These are phyloP conservation scores for Trachelus iudaicus DNA, from an alignment of 2,888 invertebrate genomes.

Conservation along the genomic window DNA sequence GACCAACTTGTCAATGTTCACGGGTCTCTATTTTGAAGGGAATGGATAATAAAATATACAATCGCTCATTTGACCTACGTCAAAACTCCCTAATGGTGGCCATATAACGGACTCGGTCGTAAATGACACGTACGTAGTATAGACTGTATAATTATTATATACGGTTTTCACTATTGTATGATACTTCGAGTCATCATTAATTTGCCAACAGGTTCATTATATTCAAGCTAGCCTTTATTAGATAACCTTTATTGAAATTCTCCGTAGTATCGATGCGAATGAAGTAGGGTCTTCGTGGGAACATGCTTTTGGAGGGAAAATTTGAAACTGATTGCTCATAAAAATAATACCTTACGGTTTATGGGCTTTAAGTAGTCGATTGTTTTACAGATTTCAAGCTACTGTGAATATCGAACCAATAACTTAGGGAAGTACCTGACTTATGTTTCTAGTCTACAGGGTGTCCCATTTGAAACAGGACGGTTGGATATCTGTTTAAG, in stretches of 20 bases:
- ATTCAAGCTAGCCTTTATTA: background rate
- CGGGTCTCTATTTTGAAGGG: background rate
- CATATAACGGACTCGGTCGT: background rate
- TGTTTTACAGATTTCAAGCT: background rate
- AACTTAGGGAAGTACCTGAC: background rate
- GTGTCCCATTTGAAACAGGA: too few relatives aligned
- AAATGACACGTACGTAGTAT: background rate
- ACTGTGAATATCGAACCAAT: background rate
- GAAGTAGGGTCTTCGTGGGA: background rate
- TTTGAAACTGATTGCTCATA: background rate
- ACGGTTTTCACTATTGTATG: background rate
- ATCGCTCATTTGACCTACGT: background rate
- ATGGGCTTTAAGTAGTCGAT: background rate
- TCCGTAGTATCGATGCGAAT: background rate
- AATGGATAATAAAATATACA: background rate
- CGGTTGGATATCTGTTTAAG: too few relatives aligned
- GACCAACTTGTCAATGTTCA: background rate
- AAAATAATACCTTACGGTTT: background rate
- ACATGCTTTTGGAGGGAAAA: background rate
- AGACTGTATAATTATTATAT: background rate
- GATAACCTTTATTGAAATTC: background rate
- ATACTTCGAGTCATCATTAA: background rate
- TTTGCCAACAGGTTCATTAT: background rate
- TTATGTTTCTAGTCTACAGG: too few relatives aligned
- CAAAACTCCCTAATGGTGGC: background rate